Evolutionary conservation across 1,140 invertebrate genomes (phyloP).

Genomic region (Planococcus citri): DNA sequence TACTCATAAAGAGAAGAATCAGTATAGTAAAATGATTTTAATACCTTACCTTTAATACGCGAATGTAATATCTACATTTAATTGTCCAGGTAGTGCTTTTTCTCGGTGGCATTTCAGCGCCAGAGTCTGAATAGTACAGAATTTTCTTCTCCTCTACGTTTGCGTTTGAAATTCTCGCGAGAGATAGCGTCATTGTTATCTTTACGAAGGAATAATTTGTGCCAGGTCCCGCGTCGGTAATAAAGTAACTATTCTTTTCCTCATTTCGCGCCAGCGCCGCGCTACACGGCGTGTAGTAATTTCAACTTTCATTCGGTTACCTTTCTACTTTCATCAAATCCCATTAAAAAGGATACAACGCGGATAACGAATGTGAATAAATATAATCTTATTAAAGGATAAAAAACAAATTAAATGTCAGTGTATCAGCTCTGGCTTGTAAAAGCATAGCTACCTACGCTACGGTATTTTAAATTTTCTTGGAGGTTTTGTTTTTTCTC

Average conservation of each 20-base stretch:
- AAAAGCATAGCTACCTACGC: no score
- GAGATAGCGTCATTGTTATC: slow-evolving; percentile 15
- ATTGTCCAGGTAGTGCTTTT: no score
- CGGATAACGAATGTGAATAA: not conserved
- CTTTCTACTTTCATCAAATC: slow-evolving; percentile 14
- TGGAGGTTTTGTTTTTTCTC: not conserved
- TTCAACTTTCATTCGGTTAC: slow-evolving; percentile 12
- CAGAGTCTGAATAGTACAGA: no score
- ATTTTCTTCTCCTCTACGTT: no score
- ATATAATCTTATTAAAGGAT: slow-evolving; percentile 8
- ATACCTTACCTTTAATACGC: no score
- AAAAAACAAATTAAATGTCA: slow-evolving; percentile 8
- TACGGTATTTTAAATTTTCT: slow-evolving; percentile 4
- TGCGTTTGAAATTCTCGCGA: not conserved
- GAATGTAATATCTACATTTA: no score
- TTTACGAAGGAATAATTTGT: slow-evolving; percentile 2
- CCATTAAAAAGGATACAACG: not conserved
- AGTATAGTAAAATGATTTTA: no score
- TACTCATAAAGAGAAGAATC: no score
- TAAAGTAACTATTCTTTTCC: slow-evolving; percentile 4
- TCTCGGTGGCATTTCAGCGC: no score
- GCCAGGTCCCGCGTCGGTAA: not conserved
- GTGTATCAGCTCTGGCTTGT: not conserved
- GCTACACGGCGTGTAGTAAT: not conserved
- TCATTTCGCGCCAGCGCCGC: not conserved